These are phyloP conservation scores for Dermolepida albohirtum DNA, from an alignment of 2,888 invertebrate species.

Conservation along the genomic window DNA sequence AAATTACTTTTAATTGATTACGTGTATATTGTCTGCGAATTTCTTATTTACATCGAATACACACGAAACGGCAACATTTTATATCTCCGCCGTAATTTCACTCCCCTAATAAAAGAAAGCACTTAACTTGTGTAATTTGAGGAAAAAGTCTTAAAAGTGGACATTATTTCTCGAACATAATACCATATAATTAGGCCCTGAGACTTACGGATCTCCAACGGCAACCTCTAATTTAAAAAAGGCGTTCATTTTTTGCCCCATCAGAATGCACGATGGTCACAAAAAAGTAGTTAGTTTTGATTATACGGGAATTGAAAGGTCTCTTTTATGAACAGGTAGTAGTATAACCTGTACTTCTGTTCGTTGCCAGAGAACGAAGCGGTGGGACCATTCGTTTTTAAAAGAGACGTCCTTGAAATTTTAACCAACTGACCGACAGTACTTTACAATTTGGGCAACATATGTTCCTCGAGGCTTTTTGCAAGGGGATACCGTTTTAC, in stretches of 20 bases:
- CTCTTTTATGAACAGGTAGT: conserved; percentile 29
- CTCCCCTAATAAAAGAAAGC: conserved; percentile 19
- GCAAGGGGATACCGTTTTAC: background rate
- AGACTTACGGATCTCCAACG: conserved; percentile 19
- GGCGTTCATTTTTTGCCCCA: conserved; percentile 49
- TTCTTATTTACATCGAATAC: too few species aligned
- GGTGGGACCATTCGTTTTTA: too few species aligned
- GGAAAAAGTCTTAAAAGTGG: conserved; percentile 15
- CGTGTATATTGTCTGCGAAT: too few species aligned
- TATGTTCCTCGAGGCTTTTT: conserved; percentile 33
- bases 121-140: conserved; percentile 32
- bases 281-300: conserved; percentile 35
- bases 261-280: conserved; percentile 43
- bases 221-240: conserved; percentile 49
- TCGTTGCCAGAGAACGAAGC: background rate
- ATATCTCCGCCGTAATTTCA: background rate
- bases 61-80: conserved; percentile 6
- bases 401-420: conserved; percentile 51
- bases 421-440: conserved; percentile 55
- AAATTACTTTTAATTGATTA: too few species aligned
- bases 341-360: background rate
- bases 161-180: conserved; percentile 21
- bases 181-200: conserved; percentile 27
- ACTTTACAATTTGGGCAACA: conserved; percentile 46
- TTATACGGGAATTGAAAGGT: conserved; percentile 29